Evolutionary conservation across 2,888 invertebrate genomes (phyloP), one percentile per base, ranked within the genome.

Genomic region (Platycnemis pennipes): DNA sequence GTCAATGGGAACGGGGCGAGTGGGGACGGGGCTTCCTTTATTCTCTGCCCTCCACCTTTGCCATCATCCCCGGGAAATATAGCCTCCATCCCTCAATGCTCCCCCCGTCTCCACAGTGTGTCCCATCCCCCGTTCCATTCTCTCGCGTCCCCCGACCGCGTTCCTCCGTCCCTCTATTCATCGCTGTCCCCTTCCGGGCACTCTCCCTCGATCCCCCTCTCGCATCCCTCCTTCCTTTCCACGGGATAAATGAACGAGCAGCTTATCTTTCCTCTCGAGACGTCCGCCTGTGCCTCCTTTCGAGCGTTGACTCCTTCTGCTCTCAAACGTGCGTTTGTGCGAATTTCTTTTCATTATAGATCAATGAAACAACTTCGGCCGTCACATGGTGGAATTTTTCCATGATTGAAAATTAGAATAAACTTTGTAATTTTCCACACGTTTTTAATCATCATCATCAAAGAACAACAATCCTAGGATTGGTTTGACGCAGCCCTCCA

Each of bases 1-100:
- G 53, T 89, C 53, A 89, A 53, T 89, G 88, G 49, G 53, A 37
- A 89, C 16, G n/a, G 53, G 49, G 88, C 19, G 45, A 45, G 88
- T 5, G 16, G 77, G 77, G 77, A 26, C 2, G 13, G 13, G 13
- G 2, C 31, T n/a, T 53, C 49, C 31, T 53, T 53, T 37, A 22
- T 63, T 91, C 91, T 91, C 44, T n/a, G 22, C 44, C 26, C 26
- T 63, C 42, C 37, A 86, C 77, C n/a, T 49, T 42, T 94, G 45
- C 45, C 31, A n/a, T 53, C 94, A 77, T 63, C 87, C 44, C 2
- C 31, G 7, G 94, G 8, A 44, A 45, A 46, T 44, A 87, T 46
- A 87, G 46, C n/a, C 69, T 94, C 69, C 94, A 94, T 88, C 69
- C 88, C 49, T 85, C 94, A 45, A 37, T 46, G 46, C 77, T 77